Evolutionary conservation across 2,797 vertebrate species (phyloP).

Genomic region (Distichodus sexfasciatus): DNA sequence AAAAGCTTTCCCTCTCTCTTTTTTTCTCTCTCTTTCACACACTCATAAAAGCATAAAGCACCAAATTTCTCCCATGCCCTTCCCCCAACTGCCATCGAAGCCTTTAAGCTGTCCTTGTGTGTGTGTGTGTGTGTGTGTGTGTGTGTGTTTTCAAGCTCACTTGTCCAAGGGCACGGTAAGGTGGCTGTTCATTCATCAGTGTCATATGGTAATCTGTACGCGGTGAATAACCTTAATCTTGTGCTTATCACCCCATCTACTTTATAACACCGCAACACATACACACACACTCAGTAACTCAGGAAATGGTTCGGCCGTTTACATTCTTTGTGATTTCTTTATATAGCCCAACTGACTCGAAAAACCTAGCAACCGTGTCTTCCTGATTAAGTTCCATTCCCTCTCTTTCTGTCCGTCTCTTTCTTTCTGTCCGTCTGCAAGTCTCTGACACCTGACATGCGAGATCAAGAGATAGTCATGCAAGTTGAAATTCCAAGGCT

Average conservation of each 20-base stretch:
- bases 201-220: conserved; percentile 29
- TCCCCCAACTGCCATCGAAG: not conserved
- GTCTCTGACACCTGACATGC: too few relatives aligned
- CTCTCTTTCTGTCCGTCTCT: too few relatives aligned
- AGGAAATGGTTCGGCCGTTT: too few relatives aligned
- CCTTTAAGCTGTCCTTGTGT: not conserved
- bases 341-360: too few relatives aligned
- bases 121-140: not conserved
- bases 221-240: conserved; percentile 12
- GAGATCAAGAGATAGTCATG: too few relatives aligned
- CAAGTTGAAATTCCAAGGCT: too few relatives aligned
- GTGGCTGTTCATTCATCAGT: conserved; percentile 18
- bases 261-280: too few relatives aligned
- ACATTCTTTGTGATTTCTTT: too few relatives aligned
- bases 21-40: not conserved
- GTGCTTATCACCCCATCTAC: not conserved
- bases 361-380: too few relatives aligned
- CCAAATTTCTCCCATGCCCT: not conserved
- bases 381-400: too few relatives aligned
- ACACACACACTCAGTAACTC: not conserved
- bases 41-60: not conserved
- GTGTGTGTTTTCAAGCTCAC: too few relatives aligned
- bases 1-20: conserved; percentile 36
- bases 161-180: conserved; percentile 10
- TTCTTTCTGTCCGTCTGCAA: too few relatives aligned